phyloP scores from a whole-genome alignment of 2,797 vertebrate genomes.

The Falco berigora region DNA sequence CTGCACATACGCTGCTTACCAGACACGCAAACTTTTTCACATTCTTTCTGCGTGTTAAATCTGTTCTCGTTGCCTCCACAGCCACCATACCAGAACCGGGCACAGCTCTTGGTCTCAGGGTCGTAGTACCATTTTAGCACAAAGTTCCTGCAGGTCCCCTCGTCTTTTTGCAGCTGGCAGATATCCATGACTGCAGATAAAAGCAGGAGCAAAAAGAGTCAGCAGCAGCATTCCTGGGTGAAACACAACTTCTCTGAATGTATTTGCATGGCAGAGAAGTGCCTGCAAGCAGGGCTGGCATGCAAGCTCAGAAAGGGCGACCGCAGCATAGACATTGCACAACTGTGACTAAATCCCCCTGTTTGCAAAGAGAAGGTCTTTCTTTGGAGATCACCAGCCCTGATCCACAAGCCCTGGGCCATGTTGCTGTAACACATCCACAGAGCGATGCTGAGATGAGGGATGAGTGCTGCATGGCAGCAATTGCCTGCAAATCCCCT shows the following conservation, averaged over 20 bases:
- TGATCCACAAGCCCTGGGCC: background rate
- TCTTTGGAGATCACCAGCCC: background rate
- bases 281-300: background rate
- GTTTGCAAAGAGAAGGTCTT: background rate
- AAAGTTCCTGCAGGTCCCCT: conserved; percentile 84
- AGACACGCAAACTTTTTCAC: conserved; percentile 79
- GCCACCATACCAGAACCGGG: conserved; percentile 92
- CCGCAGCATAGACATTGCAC: background rate
- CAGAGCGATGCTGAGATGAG: background rate
- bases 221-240: background rate
- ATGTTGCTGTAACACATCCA: background rate
- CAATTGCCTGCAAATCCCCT: background rate
- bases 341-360: background rate
- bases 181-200: conserved; percentile 61
- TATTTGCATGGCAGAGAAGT: background rate
- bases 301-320: background rate
- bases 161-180: conserved; percentile 81
- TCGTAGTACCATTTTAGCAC: conserved; percentile 88
- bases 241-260: background rate
- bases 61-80: conserved; percentile 91
- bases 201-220: background rate
- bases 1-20: conserved; percentile 62
- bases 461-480: background rate
- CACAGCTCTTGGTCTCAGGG: conserved; percentile 75
- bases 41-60: conserved; percentile 85